Base-by-base conservation (phyloP, 2,113 vertebrate genomes). In the Nothobranchius furzeri region DNA sequence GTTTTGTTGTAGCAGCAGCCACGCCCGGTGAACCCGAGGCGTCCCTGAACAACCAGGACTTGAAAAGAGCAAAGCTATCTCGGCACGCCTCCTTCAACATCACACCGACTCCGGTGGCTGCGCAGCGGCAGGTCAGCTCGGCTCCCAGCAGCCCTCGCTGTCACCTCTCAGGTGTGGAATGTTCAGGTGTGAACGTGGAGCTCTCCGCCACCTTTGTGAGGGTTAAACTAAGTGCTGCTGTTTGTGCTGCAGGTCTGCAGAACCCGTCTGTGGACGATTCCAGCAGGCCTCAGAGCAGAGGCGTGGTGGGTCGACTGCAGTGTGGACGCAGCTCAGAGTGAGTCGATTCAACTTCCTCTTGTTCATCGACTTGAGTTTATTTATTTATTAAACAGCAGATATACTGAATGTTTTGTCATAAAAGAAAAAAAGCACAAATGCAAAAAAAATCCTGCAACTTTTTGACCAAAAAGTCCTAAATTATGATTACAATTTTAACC, bases 141-240 rank as follows among this genome's bases (percentile, higher is more conserved):
- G 94, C 96, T 12, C 95, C 95, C 70, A 94, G 71, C 89, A 97
- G 95, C 73, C 94, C 95, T 0, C 81, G 0, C 1, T 82, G 79
- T 43, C 83, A 90, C n/a, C 70, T 54, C 1, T 77, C 86, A 76
- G 93, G 95, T 96, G 90, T 65, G 52, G 14, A 15, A 57, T 12
- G 13, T 52, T 0, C 14, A n/a, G 3, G 15, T 15, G 20, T 40
- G 6, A 7, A 40, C 37, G 37, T 5, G 7, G 9, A 40, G 7
- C 6, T 40, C 37, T 7, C 9, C 1, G 6, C 1, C n/a, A 4
- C n/a, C n/a, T 11, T 1, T 5, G 1, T 24, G 12, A 12, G 30
- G 30, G 30, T 30, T 2, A 30, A 30, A 40, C 6, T 6, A 12
- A 14, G 10, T 15, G 5, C 40, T 56, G 5, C 40, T 49, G 9